phyloP scores from a whole-genome alignment of 2,113 vertebrate genomes.

The Budorcas taxicolor region DNA sequence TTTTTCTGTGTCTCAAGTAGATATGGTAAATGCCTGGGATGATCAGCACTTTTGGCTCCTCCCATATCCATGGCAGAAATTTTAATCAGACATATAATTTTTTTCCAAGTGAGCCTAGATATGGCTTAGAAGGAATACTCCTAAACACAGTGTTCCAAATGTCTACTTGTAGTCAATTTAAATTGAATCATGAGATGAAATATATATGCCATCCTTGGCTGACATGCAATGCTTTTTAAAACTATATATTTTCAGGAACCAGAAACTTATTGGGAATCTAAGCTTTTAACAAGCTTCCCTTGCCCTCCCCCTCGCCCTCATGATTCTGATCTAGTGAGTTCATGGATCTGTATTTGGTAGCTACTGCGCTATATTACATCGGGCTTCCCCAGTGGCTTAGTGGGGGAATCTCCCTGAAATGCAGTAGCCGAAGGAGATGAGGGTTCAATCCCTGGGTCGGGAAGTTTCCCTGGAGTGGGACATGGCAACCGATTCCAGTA shows the following conservation, averaged over 20 bases:
- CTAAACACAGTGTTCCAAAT: constrained; percentile 7
- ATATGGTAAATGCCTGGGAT: neutral
- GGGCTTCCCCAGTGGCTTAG: neutral
- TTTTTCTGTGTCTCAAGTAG: neutral
- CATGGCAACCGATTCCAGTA: neutral
- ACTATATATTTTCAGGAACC: constrained; percentile 33
- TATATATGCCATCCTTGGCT: constrained; percentile 8
- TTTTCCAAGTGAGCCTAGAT: constrained; percentile 8
- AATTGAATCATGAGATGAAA: constrained; percentile 28
- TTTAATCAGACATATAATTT: constrained; percentile 19
- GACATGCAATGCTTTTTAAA: constrained; percentile 8
- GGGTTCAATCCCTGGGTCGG: neutral
- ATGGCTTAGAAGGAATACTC: neutral
- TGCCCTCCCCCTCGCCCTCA: neutral
- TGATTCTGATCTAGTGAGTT: constrained; percentile 17
- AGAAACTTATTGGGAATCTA: constrained; percentile 18
- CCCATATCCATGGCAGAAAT: neutral
- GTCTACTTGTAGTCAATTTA: neutral
- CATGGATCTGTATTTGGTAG: neutral
- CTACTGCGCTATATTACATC: neutral
- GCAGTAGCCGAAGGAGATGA: neutral
- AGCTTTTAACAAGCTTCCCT: neutral
- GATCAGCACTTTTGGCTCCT: neutral
- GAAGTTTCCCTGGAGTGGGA: neutral
- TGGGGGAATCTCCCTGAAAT: neutral